Conservation (phyloP, 2,888 invertebrate species). For the Nephrotoma guestfalica region DNA sequence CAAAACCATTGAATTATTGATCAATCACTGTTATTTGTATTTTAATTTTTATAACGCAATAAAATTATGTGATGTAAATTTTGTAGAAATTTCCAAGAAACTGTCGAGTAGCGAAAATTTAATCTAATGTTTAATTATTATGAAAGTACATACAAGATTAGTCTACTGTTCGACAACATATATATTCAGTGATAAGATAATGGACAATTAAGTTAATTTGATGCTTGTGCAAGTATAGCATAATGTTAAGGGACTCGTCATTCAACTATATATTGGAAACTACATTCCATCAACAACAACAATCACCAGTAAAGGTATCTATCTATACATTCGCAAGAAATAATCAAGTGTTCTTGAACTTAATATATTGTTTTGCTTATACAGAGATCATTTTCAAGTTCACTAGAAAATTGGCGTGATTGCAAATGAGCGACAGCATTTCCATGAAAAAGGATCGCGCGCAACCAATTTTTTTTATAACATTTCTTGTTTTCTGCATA, state of each 20-base stretch:
- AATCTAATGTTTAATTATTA: background rate
- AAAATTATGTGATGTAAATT: background rate
- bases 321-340: no score
- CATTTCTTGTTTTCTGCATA: background rate
- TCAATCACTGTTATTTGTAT: background rate
- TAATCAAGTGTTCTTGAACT: no score
- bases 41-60: background rate
- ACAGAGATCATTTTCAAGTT: no score
- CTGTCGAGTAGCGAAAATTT: background rate
- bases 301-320: background rate
- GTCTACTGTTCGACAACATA: no score
- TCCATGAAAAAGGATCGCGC: background rate
- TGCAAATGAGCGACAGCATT: background rate
- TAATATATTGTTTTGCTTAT: no score
- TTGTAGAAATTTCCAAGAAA: background rate
- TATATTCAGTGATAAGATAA: background rate
- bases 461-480: background rate
- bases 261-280: background rate
- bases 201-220: background rate
- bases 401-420: no score
- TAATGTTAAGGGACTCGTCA: background rate
- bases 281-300: background rate
- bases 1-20: background rate
- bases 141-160: background rate
- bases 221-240: no score